Evolutionary conservation across 2,888 invertebrate genomes (phyloP), one percentile per base, ranked within the genome.

Genomic region (Sarcophaga variegata): DNA sequence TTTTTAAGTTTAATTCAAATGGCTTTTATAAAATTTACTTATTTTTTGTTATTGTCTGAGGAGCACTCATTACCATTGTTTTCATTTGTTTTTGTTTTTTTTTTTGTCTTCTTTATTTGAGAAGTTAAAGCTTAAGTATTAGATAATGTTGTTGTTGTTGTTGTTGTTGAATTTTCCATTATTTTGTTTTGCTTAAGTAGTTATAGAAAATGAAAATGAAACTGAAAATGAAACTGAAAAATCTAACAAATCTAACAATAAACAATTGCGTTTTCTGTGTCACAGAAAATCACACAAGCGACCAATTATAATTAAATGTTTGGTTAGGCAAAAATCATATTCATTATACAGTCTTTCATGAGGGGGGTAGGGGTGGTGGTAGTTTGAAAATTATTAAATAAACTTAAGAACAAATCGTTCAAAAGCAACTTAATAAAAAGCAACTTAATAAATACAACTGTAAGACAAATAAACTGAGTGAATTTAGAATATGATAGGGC

Each of bases 191-290:
- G 63, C 59, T 64, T 37, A 83, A 45, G 69, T 47, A 69, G 74
- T 69, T 83, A 37, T 22, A 75, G 74, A 64, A 86, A 81, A 77
- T 72, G 25, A 71, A 75, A 75, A 54, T 67, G 54, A 81, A 82
- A 82, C 76, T 71, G 70, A 64, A 60, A 81, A 49, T 20, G 86
- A 78, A 83, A 78, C 27, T 1, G 76, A 45, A 74, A 67, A 70
- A 69, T n/a, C 63, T 14, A 72, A 76, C 11, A 79, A 80, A 77
- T 72, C 74, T 89, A 90, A 91, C 91, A 91, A 91, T 91, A 91
- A 91, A 92, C 92, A 92, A 92, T 92, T 91, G 92, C 91, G 90
- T 91, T 92, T 92, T 92, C 92, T 92, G 91, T 92, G 92, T 92
- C 92, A 92, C 91, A 90, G 91, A 90, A 91, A 92, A 91, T 92